Evolutionary conservation across 2,888 invertebrate species (phyloP).

Genomic region (Cenopis cana): DNA sequence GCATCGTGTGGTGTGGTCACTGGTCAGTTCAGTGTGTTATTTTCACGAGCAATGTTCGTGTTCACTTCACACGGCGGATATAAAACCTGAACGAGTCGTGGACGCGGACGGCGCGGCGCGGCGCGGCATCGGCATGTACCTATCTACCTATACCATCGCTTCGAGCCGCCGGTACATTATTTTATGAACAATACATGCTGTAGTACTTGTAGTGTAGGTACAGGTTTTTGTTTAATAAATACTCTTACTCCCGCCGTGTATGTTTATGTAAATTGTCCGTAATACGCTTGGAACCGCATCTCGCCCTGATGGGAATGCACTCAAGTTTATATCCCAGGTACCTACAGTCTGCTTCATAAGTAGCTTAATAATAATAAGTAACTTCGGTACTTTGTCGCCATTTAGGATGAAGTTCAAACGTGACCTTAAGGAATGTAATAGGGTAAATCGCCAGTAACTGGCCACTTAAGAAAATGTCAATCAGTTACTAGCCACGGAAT

Average conservation of each 20-base stretch:
- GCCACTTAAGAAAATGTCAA: too few species aligned
- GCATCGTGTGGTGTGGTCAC: background rate
- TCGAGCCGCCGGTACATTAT: background rate
- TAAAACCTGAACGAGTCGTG: slow-evolving; percentile 2
- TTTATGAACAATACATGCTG: background rate
- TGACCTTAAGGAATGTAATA: too few species aligned
- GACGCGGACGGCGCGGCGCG: background rate
- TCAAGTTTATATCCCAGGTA: too few species aligned
- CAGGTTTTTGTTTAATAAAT: slow-evolving; percentile 23
- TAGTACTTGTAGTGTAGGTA: too few species aligned
- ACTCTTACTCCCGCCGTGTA: slow-evolving; percentile 4
- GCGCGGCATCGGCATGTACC: too few species aligned
- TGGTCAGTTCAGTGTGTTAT: background rate
- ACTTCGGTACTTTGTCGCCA: too few species aligned
- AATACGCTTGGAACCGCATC: background rate
- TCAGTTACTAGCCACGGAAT: too few species aligned
- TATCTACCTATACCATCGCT: background rate
- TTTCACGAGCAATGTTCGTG: background rate
- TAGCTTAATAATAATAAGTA: too few species aligned
- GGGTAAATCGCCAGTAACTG: too few species aligned
- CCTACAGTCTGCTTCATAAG: too few species aligned
- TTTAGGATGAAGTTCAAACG: too few species aligned
- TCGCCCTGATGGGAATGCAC: too few species aligned
- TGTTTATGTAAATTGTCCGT: slow-evolving; percentile 2
- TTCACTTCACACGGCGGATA: slow-evolving; percentile 3